Percentiles rank a stretch among this genome's conserved stretches.
These are phyloP conservation scores for Crenichthys baileyi DNA, from an alignment of 2,797 vertebrate species.

Conservation along the genomic window DNA sequence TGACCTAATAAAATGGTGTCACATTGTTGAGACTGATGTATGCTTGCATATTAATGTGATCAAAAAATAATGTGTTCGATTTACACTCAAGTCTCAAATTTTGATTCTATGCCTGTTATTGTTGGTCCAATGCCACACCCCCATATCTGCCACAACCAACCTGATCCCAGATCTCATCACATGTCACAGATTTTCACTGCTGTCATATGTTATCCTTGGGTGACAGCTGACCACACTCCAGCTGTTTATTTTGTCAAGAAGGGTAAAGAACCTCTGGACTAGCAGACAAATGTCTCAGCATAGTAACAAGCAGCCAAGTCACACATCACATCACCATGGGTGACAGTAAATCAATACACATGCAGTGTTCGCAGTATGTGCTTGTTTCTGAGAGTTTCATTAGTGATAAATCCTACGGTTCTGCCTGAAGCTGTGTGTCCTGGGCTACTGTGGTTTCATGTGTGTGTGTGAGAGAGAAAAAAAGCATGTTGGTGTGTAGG, in stretches of 20 bases:
- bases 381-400: neutral
- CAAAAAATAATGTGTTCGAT: neutral
- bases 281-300: slow-evolving; percentile 57
- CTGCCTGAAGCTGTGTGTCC: slow-evolving; percentile 6
- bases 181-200: no score
- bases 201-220: neutral
- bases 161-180: no score
- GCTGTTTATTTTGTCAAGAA: slow-evolving; percentile 36
- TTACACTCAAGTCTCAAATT: neutral
- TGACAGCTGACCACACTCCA: neutral
- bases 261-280: slow-evolving; percentile 37
- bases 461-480: slow-evolving; percentile 5
- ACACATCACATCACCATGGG: slow-evolving; percentile 45
- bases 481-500: neutral
- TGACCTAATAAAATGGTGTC: neutral
- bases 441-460: neutral
- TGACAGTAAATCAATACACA: slow-evolving; percentile 69
- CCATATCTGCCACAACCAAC: neutral
- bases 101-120: no score
- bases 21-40: neutral
- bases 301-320: slow-evolving; percentile 64
- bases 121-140: neutral
- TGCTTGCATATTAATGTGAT: neutral
- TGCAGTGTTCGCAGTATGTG: slow-evolving; percentile 31
- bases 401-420: neutral